A percentile compares a stretch with the other conserved stretches of the same genome.
phyloP scores from a whole-genome alignment of 2,888 invertebrate species.

The Perdita meconis region DNA sequence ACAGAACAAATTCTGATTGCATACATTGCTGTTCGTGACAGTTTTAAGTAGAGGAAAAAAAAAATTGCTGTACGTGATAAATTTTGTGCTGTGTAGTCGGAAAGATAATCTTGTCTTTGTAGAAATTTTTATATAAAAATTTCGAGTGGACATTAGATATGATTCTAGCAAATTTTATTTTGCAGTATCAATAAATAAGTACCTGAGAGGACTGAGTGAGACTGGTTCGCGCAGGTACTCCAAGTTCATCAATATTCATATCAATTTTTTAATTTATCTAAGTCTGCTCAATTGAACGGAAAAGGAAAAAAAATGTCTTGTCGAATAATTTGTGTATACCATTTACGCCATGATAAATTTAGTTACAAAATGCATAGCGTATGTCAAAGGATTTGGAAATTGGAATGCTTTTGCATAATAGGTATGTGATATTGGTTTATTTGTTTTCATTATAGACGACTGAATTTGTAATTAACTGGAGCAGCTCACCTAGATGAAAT shows the following conservation, averaged over 20 bases:
- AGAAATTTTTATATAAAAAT: slow-evolving; percentile 57
- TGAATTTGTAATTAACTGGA: slow-evolving; percentile 50
- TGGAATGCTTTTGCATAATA: slow-evolving; percentile 47
- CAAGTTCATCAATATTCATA: slow-evolving; percentile 70
- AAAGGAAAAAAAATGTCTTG: slow-evolving; percentile 22
- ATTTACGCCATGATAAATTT: slow-evolving; percentile 38
- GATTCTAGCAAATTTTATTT: slow-evolving; percentile 62
- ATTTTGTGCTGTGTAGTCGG: slow-evolving; percentile 21
- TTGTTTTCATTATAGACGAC: slow-evolving; percentile 28
- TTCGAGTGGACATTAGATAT: slow-evolving; percentile 50
- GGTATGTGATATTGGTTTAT: slow-evolving; percentile 45
- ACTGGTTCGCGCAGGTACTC: slow-evolving; percentile 66
- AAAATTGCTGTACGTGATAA: slow-evolving; percentile 15
- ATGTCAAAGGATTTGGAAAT: slow-evolving; percentile 39
- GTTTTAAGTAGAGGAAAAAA: slow-evolving; percentile 3
- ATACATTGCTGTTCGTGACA: slow-evolving; percentile 22
- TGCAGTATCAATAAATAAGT: slow-evolving; percentile 65
- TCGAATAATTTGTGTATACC: slow-evolving; percentile 43
- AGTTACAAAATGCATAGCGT: slow-evolving; percentile 40
- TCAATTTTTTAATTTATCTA: slow-evolving; percentile 69
- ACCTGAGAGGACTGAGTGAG: slow-evolving; percentile 65
- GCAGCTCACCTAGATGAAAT: slow-evolving; percentile 61
- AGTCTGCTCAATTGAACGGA: slow-evolving; percentile 48
- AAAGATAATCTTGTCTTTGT: slow-evolving; percentile 39
- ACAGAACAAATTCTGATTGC: slow-evolving; percentile 4